Evolutionary conservation across 1,140 invertebrate genomes (phyloP).

Genomic region (Ylistrum balloti): DNA sequence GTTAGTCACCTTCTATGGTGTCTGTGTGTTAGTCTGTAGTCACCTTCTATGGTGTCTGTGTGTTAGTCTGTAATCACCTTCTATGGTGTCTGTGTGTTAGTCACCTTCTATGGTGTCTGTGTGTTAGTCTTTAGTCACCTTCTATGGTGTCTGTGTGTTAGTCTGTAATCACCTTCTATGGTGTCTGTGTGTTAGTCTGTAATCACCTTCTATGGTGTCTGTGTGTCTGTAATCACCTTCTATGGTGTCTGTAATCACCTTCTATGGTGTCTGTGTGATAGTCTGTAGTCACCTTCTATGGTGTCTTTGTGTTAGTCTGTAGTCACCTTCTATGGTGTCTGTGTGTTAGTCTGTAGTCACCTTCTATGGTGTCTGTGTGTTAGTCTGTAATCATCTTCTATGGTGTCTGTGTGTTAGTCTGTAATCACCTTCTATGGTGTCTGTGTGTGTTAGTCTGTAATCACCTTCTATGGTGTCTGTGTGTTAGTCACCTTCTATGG

Average conservation of each 20-base stretch:
- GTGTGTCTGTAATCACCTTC: not conserved
- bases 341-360: not conserved
- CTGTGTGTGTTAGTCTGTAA: not conserved
- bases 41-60: not conserved
- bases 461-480: not conserved
- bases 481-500: not conserved
- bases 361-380: not conserved
- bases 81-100: not conserved
- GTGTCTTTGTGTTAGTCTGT: conserved; percentile 11
- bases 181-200: not conserved
- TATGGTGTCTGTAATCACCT: conserved; percentile 45
- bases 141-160: not conserved
- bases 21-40: not conserved
- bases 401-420: not conserved
- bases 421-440: not conserved
- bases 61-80: not conserved
- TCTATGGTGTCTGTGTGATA: conserved; percentile 43
- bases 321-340: not conserved
- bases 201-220: not conserved
- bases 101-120: not conserved
- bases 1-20: not conserved
- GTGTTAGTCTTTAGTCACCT: not conserved
- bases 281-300: conserved; percentile 49
- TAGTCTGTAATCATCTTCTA: not conserved
- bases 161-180: not conserved